A percentile compares a stretch with the other conserved stretches of the same genome.
Evolutionary conservation across 2,888 invertebrate genomes (phyloP).

Genomic region (Helicoverpa assulta): DNA sequence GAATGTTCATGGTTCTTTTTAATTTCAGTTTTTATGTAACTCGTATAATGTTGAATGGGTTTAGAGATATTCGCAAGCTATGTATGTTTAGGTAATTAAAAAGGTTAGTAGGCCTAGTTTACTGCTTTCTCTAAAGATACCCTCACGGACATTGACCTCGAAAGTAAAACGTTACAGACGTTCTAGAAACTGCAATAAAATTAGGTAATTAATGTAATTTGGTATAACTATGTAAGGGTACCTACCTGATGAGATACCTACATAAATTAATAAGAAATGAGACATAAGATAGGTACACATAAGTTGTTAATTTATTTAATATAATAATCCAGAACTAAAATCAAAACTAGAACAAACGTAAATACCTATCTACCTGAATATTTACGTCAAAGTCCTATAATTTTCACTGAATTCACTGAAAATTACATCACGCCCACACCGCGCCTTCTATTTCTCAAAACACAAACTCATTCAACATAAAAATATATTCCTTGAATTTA

Average conservation of each 20-base stretch:
- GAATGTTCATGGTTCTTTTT: background rate
- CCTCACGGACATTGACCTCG: background rate
- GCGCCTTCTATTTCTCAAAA: constrained; percentile 1
- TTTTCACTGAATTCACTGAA: constrained; percentile 3
- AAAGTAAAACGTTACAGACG: background rate
- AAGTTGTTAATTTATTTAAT: background rate
- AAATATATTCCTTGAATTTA: constrained; percentile 43
- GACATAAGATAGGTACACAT: too few species aligned
- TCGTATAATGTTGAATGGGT: background rate
- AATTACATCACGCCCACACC: constrained; percentile 2
- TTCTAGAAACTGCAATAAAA: background rate
- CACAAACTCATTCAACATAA: background rate
- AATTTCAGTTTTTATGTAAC: background rate
- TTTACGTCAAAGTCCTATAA: background rate
- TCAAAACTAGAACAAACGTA: background rate
- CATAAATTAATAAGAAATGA: too few species aligned
- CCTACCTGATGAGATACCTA: too few species aligned
- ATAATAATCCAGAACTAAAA: background rate
- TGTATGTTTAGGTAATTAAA: constrained; percentile 6
- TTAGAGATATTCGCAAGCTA: background rate
- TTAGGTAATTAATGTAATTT: too few species aligned
- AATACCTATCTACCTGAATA: background rate
- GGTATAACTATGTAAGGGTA: too few species aligned
- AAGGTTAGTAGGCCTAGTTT: background rate
- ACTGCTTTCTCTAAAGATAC: background rate